Conservation (phyloP, 2,113 vertebrate genomes). For the Nannospalax galili region DNA sequence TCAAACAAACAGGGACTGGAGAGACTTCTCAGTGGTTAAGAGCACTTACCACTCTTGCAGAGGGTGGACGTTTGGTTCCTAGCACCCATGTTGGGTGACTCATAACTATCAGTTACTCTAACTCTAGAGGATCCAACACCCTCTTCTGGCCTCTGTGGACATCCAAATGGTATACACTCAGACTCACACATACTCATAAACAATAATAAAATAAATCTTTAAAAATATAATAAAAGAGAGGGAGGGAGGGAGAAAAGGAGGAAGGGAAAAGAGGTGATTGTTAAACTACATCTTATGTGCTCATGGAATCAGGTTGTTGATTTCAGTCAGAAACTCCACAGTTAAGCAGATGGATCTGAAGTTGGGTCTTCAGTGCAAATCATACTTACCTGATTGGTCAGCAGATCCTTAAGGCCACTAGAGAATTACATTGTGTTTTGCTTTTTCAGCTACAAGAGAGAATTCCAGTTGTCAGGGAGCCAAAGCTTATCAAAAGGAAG, state of each 20-base stretch:
- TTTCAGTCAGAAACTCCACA: background rate
- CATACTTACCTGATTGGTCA: background rate
- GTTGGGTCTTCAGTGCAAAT: background rate
- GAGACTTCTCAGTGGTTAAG: background rate
- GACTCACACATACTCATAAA: background rate
- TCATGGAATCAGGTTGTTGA: background rate
- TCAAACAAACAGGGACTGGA: background rate
- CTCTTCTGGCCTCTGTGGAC: background rate
- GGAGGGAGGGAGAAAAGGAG: background rate
- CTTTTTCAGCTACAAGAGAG: conserved; percentile 41
- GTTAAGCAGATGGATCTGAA: background rate
- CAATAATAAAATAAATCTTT: background rate
- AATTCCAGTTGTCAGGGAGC: conserved; percentile 46
- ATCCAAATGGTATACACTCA: background rate
- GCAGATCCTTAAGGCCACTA: conserved; percentile 33
- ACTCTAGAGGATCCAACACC: background rate
- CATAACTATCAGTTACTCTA: background rate
- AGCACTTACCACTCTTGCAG: background rate
- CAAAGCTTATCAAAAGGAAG: conserved; percentile 45
- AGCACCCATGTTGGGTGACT: background rate
- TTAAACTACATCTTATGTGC: background rate
- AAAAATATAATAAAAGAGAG: background rate
- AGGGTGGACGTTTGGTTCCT: background rate
- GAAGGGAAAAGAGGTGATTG: background rate
- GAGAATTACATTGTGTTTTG: conserved; percentile 45